Base-by-base conservation (phyloP, 2,888 invertebrate genomes). In the Kuschelorhynchus macadamiae region DNA sequence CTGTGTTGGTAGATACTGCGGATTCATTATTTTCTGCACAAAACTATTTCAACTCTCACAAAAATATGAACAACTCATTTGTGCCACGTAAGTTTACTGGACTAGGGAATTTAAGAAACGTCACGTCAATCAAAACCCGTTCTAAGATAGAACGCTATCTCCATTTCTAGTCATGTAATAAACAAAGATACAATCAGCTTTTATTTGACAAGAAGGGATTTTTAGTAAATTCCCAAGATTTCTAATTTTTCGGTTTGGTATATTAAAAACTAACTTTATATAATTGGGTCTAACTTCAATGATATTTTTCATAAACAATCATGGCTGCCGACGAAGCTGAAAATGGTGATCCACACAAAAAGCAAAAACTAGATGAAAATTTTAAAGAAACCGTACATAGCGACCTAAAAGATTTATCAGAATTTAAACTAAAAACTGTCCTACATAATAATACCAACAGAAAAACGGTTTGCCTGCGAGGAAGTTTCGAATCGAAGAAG, bases 381-480 rank as follows among this genome's bases (percentile, higher is more conserved):
- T 30, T 17, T 1, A 20, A 21, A 20, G 12, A 60, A 7, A 46
- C 63, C 21, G 72, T 85, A 8, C 83, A 83, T 67, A 76, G 80
- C 2, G 62, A 73, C 11, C 72, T 85, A 11, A 75, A 80, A 36
- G 81, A 90, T 82, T 84, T 94, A 70, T 88, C 89, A 56, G 87
- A 87, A 71, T 94, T 95, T 81, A 82, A 88, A 72, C 81, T 90
- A 8, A 88, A 87, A 72, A 88, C 88, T 76, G 86, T 94, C 70
- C 84, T 95, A 67, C 89, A 87, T 74, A 92, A 91, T 78, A 93
- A 92, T 80, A 89, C 90, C 0, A 88, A 88, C 63, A 86, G 89
- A 36, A 95, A 95, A 86, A 86, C 87, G 4, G 87, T 92, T 76
- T 90, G 87, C 81, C 81, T 93, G 42, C 87, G 90, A 74, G 95